Evolutionary conservation across 2,888 invertebrate species (phyloP).

Genomic region (Tethea ocularis): DNA sequence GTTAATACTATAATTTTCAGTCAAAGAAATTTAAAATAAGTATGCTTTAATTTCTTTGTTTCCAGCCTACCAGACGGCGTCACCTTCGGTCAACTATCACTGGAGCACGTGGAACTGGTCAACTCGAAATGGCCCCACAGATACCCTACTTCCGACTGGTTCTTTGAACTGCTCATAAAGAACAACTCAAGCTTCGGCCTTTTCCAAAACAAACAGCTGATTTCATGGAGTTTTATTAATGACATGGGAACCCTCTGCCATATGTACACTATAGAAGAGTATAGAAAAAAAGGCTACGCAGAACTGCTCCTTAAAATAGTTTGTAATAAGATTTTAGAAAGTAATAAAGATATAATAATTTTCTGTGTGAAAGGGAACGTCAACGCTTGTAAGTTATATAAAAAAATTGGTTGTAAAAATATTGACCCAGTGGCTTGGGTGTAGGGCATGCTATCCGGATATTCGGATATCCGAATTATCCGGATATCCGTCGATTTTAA

Average conservation of each 20-base stretch:
- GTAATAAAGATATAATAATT: constrained; percentile 45
- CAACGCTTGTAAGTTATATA: constrained; percentile 48
- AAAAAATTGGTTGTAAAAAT: constrained; percentile 46
- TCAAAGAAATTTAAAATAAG: too few relatives aligned
- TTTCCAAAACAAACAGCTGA: constrained; percentile 36
- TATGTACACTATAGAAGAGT: constrained; percentile 52
- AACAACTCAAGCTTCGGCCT: constrained; percentile 56
- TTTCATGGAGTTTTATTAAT: constrained; percentile 56
- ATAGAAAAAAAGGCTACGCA: constrained; percentile 60
- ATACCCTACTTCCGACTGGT: constrained; percentile 43
- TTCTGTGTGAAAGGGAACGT: constrained; percentile 51
- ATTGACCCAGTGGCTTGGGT: neutral
- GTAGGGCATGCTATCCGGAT: too few relatives aligned
- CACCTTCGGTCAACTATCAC: constrained; percentile 40
- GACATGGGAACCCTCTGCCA: constrained; percentile 58
- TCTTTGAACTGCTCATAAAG: constrained; percentile 50
- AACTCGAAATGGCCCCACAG: constrained; percentile 57
- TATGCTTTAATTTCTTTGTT: too few relatives aligned
- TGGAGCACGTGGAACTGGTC: constrained; percentile 42
- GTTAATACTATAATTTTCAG: too few relatives aligned
- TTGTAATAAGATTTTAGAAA: constrained; percentile 43
- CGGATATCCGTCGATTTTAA: too few relatives aligned
- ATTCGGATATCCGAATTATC: too few relatives aligned
- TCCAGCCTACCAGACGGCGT: constrained; percentile 43
- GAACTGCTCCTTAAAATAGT: constrained; percentile 51